These are phyloP conservation scores for Sarcophaga carnaria DNA, from an alignment of 2,888 invertebrate species.

Conservation along the genomic window DNA sequence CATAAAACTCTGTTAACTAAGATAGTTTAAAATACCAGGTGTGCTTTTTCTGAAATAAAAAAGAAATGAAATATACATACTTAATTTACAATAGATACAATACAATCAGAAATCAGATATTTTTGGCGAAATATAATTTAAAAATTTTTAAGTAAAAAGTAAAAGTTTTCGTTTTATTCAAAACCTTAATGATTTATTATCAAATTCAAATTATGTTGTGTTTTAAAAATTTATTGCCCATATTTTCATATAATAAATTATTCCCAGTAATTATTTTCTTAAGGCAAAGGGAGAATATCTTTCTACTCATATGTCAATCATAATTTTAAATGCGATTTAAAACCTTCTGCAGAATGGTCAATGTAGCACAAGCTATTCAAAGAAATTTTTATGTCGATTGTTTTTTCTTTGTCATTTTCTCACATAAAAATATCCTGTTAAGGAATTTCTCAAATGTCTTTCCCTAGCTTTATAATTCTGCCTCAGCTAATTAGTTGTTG, in stretches of 20 bases:
- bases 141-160: no score
- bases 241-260: slow-evolving; percentile 29
- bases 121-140: no score
- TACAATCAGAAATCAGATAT: no score
- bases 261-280: slow-evolving; percentile 4
- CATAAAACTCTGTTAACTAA: slow-evolving; percentile 3
- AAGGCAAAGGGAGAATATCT: not conserved
- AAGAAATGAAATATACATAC: no score
- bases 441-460: slow-evolving; percentile 16
- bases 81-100: no score
- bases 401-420: not conserved
- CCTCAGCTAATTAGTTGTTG: slow-evolving; percentile 35
- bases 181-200: no score
- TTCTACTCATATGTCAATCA: slow-evolving; percentile 35
- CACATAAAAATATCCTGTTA: slow-evolving; percentile 20
- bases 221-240: slow-evolving; percentile 10
- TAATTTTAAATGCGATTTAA: not conserved
- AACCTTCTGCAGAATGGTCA: slow-evolving; percentile 25
- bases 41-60: not conserved
- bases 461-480: not conserved
- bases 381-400: not conserved
- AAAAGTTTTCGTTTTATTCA: no score
- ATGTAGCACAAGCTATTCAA: slow-evolving; percentile 27
- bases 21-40: slow-evolving; percentile 5
- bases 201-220: not conserved